A percentile compares a stretch with the other conserved stretches of the same genome.
Evolutionary conservation across 1,140 invertebrate species (phyloP).

Genomic region (honey bee (Apis mellifera)): Amel_HAv3.1 CM009941.2:539001-539500

Average conservation of each 20-base stretch:
- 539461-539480: conserved; percentile 72
- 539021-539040: not conserved
- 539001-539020: not conserved
- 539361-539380: conserved; percentile 18
- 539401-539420: conserved; percentile 67
- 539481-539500: conserved; percentile 69
- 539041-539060: not conserved
- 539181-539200: too few species aligned
- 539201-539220: too few species aligned
- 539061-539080: not conserved
- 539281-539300: not conserved
- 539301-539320: not conserved
- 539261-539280: too few species aligned
- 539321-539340: not conserved
- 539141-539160: too few species aligned
- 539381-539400: conserved; percentile 62
- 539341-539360: not conserved
- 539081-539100: not conserved
- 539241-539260: too few species aligned
- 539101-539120: too few species aligned
- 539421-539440: conserved; percentile 53
- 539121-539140: too few species aligned
- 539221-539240: too few species aligned
- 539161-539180: too few species aligned
- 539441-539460: conserved; percentile 67